Conservation (phyloP, 2,888 invertebrate species). For the Pristionchus fissidentatus region DNA sequence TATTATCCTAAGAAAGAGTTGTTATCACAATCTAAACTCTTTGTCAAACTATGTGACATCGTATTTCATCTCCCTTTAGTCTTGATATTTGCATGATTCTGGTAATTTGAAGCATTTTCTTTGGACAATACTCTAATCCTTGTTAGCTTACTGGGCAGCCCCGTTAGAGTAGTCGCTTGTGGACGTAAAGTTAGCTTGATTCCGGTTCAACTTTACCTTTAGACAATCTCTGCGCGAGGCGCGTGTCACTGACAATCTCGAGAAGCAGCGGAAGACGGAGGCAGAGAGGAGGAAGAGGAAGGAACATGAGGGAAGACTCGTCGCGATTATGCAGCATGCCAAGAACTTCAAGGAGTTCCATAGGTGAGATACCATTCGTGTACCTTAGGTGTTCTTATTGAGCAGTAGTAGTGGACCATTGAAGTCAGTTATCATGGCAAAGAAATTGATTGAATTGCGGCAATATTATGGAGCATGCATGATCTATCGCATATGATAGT, state of each 20-base stretch:
- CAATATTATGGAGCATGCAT: no score
- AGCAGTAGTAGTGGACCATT: no score
- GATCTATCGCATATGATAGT: neutral
- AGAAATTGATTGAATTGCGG: no score
- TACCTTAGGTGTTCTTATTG: no score
- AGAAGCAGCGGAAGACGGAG: slow-evolving; percentile 98
- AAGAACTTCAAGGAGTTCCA: slow-evolving; percentile 98
- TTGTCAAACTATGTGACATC: neutral
- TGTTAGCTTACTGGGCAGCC: no score
- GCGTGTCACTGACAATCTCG: slow-evolving; percentile 95
- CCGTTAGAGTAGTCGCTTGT: neutral
- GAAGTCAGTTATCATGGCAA: no score
- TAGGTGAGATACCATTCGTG: slow-evolving; percentile 77
- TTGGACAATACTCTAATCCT: no score
- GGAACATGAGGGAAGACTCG: slow-evolving; percentile 96
- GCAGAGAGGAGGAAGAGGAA: slow-evolving; percentile 96
- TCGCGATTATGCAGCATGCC: slow-evolving; percentile 94
- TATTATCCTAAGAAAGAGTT: neutral
- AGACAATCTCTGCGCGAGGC: slow-evolving; percentile 95
- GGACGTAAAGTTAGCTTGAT: neutral
- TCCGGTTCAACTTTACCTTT: neutral
- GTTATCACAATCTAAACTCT: neutral
- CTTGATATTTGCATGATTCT: no score
- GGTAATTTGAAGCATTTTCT: no score
- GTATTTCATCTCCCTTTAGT: no score